Percentiles rank a stretch among this genome's conserved stretches.
These are phyloP conservation scores for Hyperoplus immaculatus DNA, from an alignment of 2,797 vertebrate genomes.

Conservation along the genomic window DNA sequence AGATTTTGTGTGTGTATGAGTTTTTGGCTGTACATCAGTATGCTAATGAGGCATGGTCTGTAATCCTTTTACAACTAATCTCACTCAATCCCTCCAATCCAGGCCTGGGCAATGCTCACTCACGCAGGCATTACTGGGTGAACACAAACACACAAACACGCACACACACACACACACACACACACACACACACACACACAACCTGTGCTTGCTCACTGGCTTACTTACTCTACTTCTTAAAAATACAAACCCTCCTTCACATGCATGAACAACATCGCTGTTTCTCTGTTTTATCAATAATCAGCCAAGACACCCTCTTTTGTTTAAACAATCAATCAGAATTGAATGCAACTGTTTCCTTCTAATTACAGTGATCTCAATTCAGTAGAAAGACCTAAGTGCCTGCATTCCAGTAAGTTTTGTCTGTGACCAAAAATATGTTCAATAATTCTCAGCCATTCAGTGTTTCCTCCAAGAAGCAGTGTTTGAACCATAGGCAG, in stretches of 20 bases:
- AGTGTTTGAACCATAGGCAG: constrained; percentile 34
- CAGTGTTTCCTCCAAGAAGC: constrained; percentile 1
- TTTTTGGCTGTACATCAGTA: constrained; percentile 83
- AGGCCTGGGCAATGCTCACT: constrained; percentile 74
- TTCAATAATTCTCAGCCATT: constrained; percentile 30
- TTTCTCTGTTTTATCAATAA: not conserved
- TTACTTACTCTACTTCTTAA: constrained; percentile 31
- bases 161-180: constrained; percentile 13
- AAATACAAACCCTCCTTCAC: constrained; percentile 43
- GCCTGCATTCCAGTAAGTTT: not conserved
- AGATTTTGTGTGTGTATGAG: constrained; percentile 72
- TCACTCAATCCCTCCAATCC: constrained; percentile 79
- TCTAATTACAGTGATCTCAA: constrained; percentile 30
- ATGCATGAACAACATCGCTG: constrained; percentile 10
- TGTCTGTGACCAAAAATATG: constrained; percentile 4
- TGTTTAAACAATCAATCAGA: constrained; percentile 14
- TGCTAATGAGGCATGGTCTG: constrained; percentile 85
- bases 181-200: constrained; percentile 14
- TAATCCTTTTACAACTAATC: constrained; percentile 85
- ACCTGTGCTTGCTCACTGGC: constrained; percentile 19
- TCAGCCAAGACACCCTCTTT: not conserved
- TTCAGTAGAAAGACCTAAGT: not conserved
- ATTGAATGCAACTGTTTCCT: constrained; percentile 16
- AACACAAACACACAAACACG: constrained; percentile 36
- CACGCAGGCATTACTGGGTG: constrained; percentile 67